Evolutionary conservation across 2,113 vertebrate species (phyloP).

Genomic region (Tretioscincus oriximinensis): DNA sequence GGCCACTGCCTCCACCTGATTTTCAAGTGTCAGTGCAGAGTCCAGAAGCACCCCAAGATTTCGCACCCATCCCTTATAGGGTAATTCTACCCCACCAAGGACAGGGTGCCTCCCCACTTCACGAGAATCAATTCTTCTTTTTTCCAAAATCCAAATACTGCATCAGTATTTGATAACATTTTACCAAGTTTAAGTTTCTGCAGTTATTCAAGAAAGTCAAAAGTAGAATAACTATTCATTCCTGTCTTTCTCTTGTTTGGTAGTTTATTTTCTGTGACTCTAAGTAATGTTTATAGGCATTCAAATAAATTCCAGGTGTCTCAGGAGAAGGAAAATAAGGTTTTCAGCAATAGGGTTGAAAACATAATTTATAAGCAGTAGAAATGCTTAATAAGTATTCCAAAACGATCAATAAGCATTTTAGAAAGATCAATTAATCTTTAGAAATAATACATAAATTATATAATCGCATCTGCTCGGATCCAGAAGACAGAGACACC

Average conservation of each 20-base stretch:
- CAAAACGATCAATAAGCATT: slow-evolving; percentile 29
- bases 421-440: slow-evolving; percentile 33
- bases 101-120: no score
- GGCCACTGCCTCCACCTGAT: no score
- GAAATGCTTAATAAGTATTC: slow-evolving; percentile 27
- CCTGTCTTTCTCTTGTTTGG: background rate
- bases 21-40: no score
- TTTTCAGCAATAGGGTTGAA: slow-evolving; percentile 38
- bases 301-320: slow-evolving; percentile 1
- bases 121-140: no score
- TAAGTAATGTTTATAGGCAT: slow-evolving; percentile 10
- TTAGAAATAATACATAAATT: slow-evolving; percentile 42
- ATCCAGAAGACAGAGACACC: no score
- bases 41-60: no score
- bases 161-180: background rate
- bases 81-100: no score
- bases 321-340: slow-evolving; percentile 20
- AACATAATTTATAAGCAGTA: slow-evolving; percentile 29
- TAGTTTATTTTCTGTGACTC: slow-evolving; percentile 6
- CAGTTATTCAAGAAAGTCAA: background rate
- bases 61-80: no score
- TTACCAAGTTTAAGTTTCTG: background rate
- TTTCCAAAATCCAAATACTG: background rate
- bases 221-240: background rate
- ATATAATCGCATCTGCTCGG: no score